Evolutionary conservation across 1,140 invertebrate genomes (phyloP), one percentile per base, ranked within the genome.

Genomic region (Metopolophium dirhodum): DNA sequence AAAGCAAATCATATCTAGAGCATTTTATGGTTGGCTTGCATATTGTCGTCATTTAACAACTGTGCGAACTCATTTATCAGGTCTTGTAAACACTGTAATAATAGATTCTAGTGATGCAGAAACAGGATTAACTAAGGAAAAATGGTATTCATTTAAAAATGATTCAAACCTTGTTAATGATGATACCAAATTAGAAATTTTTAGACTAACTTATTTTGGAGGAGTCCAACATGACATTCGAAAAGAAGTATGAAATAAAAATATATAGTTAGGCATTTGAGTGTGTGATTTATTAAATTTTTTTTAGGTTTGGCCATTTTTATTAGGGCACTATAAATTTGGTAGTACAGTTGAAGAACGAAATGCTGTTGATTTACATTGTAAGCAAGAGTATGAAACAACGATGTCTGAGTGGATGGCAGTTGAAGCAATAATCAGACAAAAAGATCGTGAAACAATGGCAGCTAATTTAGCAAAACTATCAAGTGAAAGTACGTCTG

Each of bases 11-110:
- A 98, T 99, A 94, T 99, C 98, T 0, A 96, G 98, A 94, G 99
- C 99, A 85, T 99, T 99, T 95, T 99, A 99, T 95, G 98, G 98
- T 92, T 99, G 98, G 98, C 95, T 99, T 86, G 98, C 98, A 20
- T 98, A 99, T 95, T 99, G 98, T 95, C 96, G 98, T 26, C 98
- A 99, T 95, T 95, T 99, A 94, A 97, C 97, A 93, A 99, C 98
- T 0, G 98, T 99, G 1, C 95, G 98, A 68, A 99, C 97, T 0
- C 98, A 99, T 95, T 96, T 99, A 49, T 97, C 98, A 61, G 98
- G 98, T n/a, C 95, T 99, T 22, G 98, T 99, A 0, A 96, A 97
- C 95, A 95, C 96, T 6, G 96, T 96, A 93, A 97, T 97, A 94
- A 95, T 97, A 20, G 91, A 94, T 41, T 94, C 90, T 77, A 95